These are phyloP conservation scores for Neostethus bicornis DNA, from an alignment of 2,797 vertebrate genomes.

Conservation along the genomic window DNA sequence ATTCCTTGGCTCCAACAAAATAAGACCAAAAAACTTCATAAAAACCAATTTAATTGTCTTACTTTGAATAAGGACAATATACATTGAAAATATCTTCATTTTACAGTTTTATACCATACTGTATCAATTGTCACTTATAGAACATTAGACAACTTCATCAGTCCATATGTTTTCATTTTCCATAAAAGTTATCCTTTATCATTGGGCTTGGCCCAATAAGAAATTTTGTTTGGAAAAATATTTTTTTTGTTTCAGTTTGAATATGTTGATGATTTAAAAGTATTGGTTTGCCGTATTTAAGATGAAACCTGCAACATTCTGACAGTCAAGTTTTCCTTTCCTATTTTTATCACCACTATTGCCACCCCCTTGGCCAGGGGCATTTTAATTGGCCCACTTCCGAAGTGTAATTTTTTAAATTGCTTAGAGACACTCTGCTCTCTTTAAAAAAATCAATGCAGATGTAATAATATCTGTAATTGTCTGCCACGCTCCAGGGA, in stretches of 20 bases:
- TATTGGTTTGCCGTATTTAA: conserved; percentile 25
- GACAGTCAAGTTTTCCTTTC: conserved; percentile 63
- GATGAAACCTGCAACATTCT: conserved; percentile 71
- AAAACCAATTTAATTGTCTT: too few relatives aligned
- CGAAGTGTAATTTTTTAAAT: conserved; percentile 87
- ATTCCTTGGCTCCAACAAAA: too few relatives aligned
- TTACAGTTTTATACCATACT: neutral
- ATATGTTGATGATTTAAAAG: conserved; percentile 14
- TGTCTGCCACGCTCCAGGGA: conserved; percentile 85
- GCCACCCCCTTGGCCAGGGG: conserved; percentile 72
- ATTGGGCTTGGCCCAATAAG: neutral
- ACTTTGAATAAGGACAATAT: too few relatives aligned
- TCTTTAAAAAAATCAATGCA: conserved; percentile 84
- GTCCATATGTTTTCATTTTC: too few relatives aligned
- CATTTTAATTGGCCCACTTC: conserved; percentile 87
- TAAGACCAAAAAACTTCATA: too few relatives aligned
- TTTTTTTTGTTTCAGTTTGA: neutral
- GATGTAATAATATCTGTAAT: conserved; percentile 90
- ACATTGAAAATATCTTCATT: too few relatives aligned
- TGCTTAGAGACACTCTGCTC: conserved; percentile 83
- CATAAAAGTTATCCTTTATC: too few relatives aligned
- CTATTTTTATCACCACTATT: conserved; percentile 44
- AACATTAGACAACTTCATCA: neutral
- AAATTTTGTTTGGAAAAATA: neutral
- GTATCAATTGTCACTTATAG: neutral